Conservation (phyloP, 2,797 vertebrate genomes). For the Corythornis leucogaster region DNA sequence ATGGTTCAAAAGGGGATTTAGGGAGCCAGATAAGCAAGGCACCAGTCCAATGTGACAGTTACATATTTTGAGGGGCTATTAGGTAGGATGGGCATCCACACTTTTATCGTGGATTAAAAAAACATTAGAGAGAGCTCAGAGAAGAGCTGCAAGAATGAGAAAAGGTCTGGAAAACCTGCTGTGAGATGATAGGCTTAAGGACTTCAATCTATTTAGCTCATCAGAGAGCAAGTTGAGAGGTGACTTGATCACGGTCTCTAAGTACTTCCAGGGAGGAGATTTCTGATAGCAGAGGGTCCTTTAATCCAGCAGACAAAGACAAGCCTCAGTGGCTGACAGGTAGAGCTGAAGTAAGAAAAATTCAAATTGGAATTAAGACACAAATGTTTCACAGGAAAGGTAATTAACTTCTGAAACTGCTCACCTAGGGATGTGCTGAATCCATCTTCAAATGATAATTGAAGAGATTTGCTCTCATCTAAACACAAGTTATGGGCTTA, state of each 20-base stretch:
- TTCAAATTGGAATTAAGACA: slow-evolving; percentile 24
- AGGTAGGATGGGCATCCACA: background rate
- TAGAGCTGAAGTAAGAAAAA: slow-evolving; percentile 20
- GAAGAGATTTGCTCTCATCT: background rate
- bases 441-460: background rate
- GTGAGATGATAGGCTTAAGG: slow-evolving; percentile 59
- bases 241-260: slow-evolving; percentile 50
- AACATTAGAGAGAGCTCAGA: slow-evolving; percentile 35
- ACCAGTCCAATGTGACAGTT: background rate
- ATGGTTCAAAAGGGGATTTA: background rate
- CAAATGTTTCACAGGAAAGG: background rate
- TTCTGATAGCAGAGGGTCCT: slow-evolving; percentile 56
- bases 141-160: slow-evolving; percentile 40
- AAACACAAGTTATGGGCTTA: background rate
- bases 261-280: slow-evolving; percentile 52
- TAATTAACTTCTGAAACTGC: slow-evolving; percentile 46
- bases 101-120: slow-evolving; percentile 53
- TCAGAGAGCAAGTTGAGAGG: slow-evolving; percentile 60
- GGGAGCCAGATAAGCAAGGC: slow-evolving; percentile 1
- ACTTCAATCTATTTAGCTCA: slow-evolving; percentile 62
- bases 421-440: slow-evolving; percentile 1
- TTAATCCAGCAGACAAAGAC: slow-evolving; percentile 62
- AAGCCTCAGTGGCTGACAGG: slow-evolving; percentile 22
- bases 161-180: slow-evolving; percentile 43
- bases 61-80: background rate